Evolutionary conservation across 2,888 invertebrate species (phyloP).

Genomic region (Drosophila tanythrix): DNA sequence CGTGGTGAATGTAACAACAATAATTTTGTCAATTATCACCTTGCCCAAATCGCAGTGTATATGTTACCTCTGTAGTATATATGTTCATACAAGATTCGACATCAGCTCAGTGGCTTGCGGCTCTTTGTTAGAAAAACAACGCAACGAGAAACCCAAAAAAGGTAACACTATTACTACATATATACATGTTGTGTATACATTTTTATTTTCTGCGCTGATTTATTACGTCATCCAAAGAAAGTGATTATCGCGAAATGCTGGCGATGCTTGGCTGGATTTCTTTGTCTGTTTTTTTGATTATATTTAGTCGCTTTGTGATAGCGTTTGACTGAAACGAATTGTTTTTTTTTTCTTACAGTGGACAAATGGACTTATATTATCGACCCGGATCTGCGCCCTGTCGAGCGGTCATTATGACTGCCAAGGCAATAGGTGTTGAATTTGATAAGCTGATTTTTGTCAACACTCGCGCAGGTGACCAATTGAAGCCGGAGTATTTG

Average conservation of each 20-base stretch:
- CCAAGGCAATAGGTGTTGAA: constrained; percentile 88
- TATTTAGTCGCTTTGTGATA: constrained; percentile 30
- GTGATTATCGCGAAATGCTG: constrained; percentile 42
- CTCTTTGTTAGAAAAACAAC: constrained; percentile 20
- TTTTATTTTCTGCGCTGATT: constrained; percentile 11
- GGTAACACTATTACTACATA: constrained; percentile 7
- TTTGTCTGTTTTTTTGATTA: constrained; percentile 21
- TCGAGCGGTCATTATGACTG: constrained; percentile 87
- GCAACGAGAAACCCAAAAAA: constrained; percentile 8
- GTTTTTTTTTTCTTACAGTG: constrained; percentile 63
- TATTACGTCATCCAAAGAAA: constrained; percentile 62
- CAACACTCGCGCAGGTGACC: constrained; percentile 87
- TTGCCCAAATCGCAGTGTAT: constrained; percentile 9
- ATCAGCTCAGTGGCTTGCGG: constrained; percentile 34
- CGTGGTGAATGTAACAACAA: constrained; percentile 3
- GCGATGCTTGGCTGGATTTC: constrained; percentile 23
- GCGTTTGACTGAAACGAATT: constrained; percentile 29
- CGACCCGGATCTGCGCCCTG: constrained; percentile 88
- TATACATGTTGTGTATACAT: neutral
- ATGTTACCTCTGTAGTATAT: constrained; percentile 11
- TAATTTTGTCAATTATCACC: constrained; percentile 47
- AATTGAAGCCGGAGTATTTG: constrained; percentile 88
- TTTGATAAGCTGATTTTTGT: constrained; percentile 87
- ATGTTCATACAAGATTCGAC: neutral
- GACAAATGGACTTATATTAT: constrained; percentile 87